These are phyloP conservation scores for Microhierax caerulescens DNA, from an alignment of 2,797 vertebrate species.

Conservation along the genomic window DNA sequence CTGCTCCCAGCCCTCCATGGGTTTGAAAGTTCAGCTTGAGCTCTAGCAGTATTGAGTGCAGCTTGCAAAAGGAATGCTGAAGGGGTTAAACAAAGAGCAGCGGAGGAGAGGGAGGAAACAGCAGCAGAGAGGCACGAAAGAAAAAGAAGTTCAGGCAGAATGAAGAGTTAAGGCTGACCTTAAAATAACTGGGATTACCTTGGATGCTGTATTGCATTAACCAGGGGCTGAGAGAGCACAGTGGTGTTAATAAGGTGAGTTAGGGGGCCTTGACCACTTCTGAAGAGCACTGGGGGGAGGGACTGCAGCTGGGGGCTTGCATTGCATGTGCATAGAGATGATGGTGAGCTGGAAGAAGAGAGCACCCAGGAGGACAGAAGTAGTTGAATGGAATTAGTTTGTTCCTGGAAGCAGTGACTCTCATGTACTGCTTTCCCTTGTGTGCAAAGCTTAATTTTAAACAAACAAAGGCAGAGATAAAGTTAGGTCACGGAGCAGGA, in stretches of 20 bases:
- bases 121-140: background rate
- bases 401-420: background rate
- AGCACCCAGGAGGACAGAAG: background rate
- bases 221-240: background rate
- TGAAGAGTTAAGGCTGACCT: background rate
- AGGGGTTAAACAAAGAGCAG: background rate
- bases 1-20: background rate
- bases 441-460: constrained; percentile 23
- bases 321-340: background rate
- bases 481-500: background rate
- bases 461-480: background rate
- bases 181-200: background rate
- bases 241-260: background rate
- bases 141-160: background rate
- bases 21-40: constrained; percentile 27
- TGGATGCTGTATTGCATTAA: background rate
- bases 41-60: background rate
- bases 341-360: background rate
- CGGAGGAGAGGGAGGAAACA: background rate
- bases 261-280: background rate
- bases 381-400: background rate
- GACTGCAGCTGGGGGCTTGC: background rate
- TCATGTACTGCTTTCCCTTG: background rate
- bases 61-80: background rate
- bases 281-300: background rate